These are phyloP conservation scores for Agelaius phoeniceus DNA, from an alignment of 2,113 vertebrate species.

Conservation along the genomic window DNA sequence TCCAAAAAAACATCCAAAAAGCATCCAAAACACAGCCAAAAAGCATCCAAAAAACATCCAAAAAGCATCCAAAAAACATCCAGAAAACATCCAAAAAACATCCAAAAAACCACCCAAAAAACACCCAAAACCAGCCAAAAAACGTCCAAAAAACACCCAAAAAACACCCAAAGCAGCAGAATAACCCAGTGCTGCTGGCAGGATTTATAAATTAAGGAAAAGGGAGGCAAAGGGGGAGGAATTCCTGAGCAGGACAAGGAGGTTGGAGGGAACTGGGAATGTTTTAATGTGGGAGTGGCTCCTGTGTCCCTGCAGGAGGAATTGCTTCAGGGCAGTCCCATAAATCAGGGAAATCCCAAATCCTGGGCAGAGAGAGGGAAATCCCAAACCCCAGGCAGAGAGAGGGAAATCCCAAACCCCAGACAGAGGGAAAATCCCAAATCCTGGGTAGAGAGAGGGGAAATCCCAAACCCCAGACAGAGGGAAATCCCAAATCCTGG, in stretches of 20 bases:
- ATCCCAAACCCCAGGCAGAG: background rate
- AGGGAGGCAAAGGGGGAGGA: too few relatives aligned
- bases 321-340: background rate
- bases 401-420: background rate
- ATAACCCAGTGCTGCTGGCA: background rate
- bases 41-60: too few relatives aligned
- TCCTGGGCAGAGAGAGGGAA: background rate
- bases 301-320: background rate
- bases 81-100: too few relatives aligned
- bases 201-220: too few relatives aligned
- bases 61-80: too few relatives aligned
- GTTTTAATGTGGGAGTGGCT: background rate
- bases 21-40: too few relatives aligned
- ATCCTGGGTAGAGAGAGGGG: too few relatives aligned
- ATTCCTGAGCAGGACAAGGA: background rate
- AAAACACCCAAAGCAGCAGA: background rate
- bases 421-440: background rate
- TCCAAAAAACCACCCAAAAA: too few relatives aligned
- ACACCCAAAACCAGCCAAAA: too few relatives aligned
- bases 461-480: background rate
- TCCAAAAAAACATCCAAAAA: too few relatives aligned
- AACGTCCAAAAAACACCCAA: too few relatives aligned
- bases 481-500: background rate
- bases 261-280: background rate
- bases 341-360: background rate